phyloP scores from a whole-genome alignment of 2,888 invertebrate species.

The Eucriotettix oculatus region DNA sequence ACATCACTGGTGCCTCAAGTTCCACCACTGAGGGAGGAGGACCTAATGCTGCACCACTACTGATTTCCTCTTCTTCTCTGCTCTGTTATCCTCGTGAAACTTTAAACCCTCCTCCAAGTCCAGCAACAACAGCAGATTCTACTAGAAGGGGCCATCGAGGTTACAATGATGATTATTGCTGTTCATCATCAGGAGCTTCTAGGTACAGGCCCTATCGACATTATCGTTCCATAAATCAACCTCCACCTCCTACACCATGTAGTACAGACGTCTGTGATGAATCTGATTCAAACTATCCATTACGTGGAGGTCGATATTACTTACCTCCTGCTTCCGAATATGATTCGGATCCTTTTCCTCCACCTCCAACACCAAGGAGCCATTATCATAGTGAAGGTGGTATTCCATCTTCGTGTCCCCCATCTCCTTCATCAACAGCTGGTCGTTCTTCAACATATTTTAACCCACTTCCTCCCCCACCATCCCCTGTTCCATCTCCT shows the following conservation, averaged over 20 bases:
- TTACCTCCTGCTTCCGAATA: conserved; percentile 31
- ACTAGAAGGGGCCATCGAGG: conserved; percentile 22
- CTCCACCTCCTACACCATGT: conserved; percentile 88
- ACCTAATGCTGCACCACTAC: conserved; percentile 9
- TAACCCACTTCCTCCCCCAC: conserved; percentile 69
- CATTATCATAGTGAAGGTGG: conserved; percentile 55
- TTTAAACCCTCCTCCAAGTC: conserved; percentile 81
- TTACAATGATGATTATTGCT: conserved; percentile 11
- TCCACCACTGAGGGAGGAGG: conserved; percentile 11
- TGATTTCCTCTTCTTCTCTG: conserved; percentile 20
- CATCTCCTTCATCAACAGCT: conserved; percentile 42
- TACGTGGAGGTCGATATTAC: conserved; percentile 8
- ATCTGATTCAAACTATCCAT: conserved; percentile 56
- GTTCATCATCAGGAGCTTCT: conserved; percentile 33
- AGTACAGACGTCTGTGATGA: conserved; percentile 89
- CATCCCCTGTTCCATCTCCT: conserved; percentile 51
- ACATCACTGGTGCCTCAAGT: conserved; percentile 40
- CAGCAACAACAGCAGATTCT: conserved; percentile 56
- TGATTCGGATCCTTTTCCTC: conserved; percentile 54
- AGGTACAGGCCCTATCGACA: conserved; percentile 59
- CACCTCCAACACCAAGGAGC: conserved; percentile 57
- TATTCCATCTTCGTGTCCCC: conserved; percentile 37
- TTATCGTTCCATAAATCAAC: conserved; percentile 59
- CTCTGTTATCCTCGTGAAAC: conserved; percentile 63
- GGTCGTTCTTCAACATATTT: conserved; percentile 57